phyloP scores from a whole-genome alignment of 2,113 vertebrate species.

The Oreochromis aureus region DNA sequence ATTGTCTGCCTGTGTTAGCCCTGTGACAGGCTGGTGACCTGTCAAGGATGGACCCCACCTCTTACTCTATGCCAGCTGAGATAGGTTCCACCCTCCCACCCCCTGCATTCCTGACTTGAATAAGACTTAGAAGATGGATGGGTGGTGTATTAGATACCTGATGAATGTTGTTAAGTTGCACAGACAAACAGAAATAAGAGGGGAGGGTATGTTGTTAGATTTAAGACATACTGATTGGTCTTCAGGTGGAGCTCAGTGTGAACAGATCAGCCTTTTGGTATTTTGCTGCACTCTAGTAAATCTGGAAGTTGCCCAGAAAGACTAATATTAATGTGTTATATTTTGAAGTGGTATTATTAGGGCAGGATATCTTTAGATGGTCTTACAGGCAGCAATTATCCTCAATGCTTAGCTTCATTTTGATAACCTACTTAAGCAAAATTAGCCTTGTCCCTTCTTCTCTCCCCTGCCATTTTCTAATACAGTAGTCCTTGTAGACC shows the following conservation, averaged over 20 bases:
- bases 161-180: background rate
- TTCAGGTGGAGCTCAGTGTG: background rate
- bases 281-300: background rate
- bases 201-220: background rate
- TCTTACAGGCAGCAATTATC: constrained; percentile 33
- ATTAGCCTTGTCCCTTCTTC: constrained; percentile 19
- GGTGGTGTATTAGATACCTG: background rate
- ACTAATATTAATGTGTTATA: background rate
- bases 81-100: too few species aligned
- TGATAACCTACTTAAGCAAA: constrained; percentile 53
- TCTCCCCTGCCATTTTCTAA: background rate
- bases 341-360: constrained; percentile 32
- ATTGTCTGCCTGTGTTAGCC: too few species aligned
- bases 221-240: background rate
- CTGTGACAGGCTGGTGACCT: too few species aligned
- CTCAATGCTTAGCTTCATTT: constrained; percentile 43
- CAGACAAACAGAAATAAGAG: background rate
- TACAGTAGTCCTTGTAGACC: background rate
- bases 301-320: background rate
- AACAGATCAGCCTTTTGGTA: background rate
- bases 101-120: too few species aligned
- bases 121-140: too few species aligned
- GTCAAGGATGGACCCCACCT: too few species aligned
- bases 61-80: too few species aligned
- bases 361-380: constrained; percentile 53